Conservation (phyloP, 2,113 vertebrate genomes). For the Peromyscus californicus region DNA sequence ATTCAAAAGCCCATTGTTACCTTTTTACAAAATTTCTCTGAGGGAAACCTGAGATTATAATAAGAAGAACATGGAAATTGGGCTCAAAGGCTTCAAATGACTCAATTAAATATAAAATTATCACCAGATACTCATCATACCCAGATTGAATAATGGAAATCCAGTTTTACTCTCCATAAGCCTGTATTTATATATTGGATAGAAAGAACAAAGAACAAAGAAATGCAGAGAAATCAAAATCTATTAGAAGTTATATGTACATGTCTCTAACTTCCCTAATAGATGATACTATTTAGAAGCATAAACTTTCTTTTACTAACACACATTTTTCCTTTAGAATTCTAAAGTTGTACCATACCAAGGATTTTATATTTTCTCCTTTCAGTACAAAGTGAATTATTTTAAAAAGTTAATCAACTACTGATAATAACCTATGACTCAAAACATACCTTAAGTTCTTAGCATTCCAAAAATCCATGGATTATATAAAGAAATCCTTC, state of each 20-base stretch:
- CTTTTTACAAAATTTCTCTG: conserved; percentile 37
- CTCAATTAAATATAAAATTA: conserved; percentile 57
- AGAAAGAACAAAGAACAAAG: conserved; percentile 43
- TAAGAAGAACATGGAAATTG: conserved; percentile 62
- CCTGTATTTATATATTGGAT: background rate
- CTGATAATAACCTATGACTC: conserved; percentile 3
- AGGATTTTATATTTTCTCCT: conserved; percentile 7
- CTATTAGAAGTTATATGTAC: conserved; percentile 36
- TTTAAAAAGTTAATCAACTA: conserved; percentile 22
- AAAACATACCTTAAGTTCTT: conserved; percentile 43
- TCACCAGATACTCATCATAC: conserved; percentile 20
- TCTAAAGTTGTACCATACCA: background rate
- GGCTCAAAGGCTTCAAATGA: conserved; percentile 37
- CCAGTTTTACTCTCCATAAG: background rate
- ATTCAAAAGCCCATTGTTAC: background rate
- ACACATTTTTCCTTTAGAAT: conserved; percentile 45
- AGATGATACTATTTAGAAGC: conserved; percentile 22
- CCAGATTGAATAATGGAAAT: conserved; percentile 38
- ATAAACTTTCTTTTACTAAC: conserved; percentile 50
- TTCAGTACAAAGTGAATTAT: conserved; percentile 18
- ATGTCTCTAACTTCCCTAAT: conserved; percentile 18
- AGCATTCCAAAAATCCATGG: background rate
- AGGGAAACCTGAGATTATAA: conserved; percentile 56
- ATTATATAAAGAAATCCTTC: conserved; percentile 38
- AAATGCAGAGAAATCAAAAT: conserved; percentile 50